A percentile compares a stretch with the other conserved stretches of the same genome.
Conservation (phyloP, 2,797 vertebrate genomes). For the Enteromius trimaculatus region DNA sequence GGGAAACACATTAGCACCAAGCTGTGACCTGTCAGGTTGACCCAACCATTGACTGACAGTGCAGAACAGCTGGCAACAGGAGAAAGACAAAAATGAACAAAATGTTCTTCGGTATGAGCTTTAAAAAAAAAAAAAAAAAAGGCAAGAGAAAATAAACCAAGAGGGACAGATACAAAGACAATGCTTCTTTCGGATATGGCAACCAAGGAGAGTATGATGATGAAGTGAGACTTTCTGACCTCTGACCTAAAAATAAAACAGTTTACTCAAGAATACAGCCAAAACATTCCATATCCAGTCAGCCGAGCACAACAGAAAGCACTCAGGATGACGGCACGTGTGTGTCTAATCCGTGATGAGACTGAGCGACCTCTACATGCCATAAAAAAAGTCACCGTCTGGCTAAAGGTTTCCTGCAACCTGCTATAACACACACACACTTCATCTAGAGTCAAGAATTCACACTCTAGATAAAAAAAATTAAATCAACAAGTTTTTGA, state of each 20-base stretch:
- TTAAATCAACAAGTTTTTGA: not conserved
- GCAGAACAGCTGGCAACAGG: constrained; percentile 20
- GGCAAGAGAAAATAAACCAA: not conserved
- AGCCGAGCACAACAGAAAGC: constrained; percentile 45
- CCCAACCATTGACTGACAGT: constrained; percentile 12
- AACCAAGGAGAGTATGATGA: constrained; percentile 79
- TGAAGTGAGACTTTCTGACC: constrained; percentile 83
- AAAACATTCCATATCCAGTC: constrained; percentile 79
- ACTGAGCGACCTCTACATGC: constrained; percentile 30
- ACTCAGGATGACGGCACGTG: constrained; percentile 51
- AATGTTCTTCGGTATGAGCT: constrained; percentile 7
- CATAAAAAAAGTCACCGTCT: constrained; percentile 47
- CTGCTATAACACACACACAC: not conserved
- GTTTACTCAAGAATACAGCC: constrained; percentile 85
- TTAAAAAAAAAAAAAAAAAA: not conserved
- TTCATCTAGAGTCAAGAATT: not conserved
- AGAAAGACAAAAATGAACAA: constrained; percentile 8
- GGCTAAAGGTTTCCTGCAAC: constrained; percentile 30
- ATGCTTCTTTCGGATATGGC: constrained; percentile 66
- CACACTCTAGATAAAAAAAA: not conserved
- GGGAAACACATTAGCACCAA: constrained; percentile 30
- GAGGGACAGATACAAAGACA: not conserved
- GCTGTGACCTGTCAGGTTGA: constrained; percentile 33
- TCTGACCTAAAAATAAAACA: constrained; percentile 88
- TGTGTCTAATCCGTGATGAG: constrained; percentile 32